A percentile compares a stretch with the other conserved stretches of the same genome.
Conservation (phyloP, 2,797 vertebrate species). For the Pitangus sulphuratus region DNA sequence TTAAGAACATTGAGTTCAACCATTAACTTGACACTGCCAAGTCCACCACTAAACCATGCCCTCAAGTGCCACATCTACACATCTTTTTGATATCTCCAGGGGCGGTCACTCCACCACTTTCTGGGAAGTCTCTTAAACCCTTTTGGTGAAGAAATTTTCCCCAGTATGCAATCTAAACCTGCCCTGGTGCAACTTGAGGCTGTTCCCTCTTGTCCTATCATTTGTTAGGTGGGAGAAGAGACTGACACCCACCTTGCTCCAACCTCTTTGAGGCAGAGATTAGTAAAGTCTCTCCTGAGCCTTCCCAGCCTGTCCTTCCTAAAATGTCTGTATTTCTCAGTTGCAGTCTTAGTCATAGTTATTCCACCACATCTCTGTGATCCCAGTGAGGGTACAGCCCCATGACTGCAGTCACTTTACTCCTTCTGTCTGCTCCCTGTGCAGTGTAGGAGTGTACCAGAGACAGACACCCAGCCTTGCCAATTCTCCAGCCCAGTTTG, state of each 20-base stretch:
- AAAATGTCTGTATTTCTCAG: background rate
- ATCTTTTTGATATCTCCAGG: background rate
- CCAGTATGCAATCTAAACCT: background rate
- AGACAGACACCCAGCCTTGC: accelerated
- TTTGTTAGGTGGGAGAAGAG: background rate
- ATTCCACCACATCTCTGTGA: background rate
- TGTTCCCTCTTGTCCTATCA: background rate
- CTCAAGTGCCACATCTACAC: no score
- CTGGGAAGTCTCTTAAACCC: background rate
- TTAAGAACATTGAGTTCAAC: background rate
- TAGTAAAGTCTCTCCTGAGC: background rate
- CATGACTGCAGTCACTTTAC: background rate
- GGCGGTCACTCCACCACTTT: background rate
- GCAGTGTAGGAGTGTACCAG: accelerated
- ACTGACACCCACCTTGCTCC: background rate
- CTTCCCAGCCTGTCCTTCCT: background rate
- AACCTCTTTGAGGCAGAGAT: background rate
- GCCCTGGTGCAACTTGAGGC: background rate
- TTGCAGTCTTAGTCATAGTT: background rate
- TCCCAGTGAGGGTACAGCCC: background rate
- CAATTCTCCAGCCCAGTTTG: background rate
- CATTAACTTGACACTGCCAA: background rate
- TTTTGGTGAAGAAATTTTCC: background rate
- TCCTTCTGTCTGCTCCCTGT: background rate
- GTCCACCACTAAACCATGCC: background rate